Evolutionary conservation across 2,888 invertebrate genomes (phyloP), one percentile per base, ranked within the genome.

Genomic region (Barypeithes pellucidus): DNA sequence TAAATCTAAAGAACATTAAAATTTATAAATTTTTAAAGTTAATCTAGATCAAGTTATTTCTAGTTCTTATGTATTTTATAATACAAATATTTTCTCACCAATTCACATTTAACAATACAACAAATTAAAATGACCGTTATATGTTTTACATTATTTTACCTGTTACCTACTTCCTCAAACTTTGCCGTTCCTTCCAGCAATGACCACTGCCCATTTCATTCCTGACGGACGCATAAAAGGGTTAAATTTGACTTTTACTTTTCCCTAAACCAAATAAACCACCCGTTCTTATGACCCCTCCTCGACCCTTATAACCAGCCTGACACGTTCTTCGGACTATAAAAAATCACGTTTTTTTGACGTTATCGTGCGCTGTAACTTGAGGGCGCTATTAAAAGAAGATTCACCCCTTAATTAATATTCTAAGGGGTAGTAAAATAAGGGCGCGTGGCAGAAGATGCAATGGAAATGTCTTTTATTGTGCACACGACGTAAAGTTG

Each of bases 361-460:
- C 65, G 57, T 71, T 73, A 75, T 68, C 75, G 14, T 18, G 14
- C 18, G 33, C 33, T 29, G 12, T 5, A 52, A 52, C 29, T 57
- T 33, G 24, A 62, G 59, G 75, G 79, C 81, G 81, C 80, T 80
- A 83, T 84, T 83, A 83, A 83, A 78, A 73, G 77, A 84, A 83
- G 84, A 81, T 79, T 73, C 79, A 75, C 75, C 79, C 66, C 75
- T 75, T 67, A 75, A 79, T 79, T 77, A 78, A 76, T 72, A 76
- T 73, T 62, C 33, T 29, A 29, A 66, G 22, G 71, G 74, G 66
- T 52, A 47, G 59, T 61, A 22, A 36, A 45, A 43, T 22, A 11
- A 16, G 61, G 67, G 66, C 76, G 78, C 74, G 76, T 73, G 75
- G 39, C 75, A 20, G 63, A 69, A 68, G 67, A 70, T 59, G 67